A percentile compares a stretch with the other conserved stretches of the same genome.
Conservation (phyloP, 2,113 vertebrate species). For the Laterallus jamaicensis region DNA sequence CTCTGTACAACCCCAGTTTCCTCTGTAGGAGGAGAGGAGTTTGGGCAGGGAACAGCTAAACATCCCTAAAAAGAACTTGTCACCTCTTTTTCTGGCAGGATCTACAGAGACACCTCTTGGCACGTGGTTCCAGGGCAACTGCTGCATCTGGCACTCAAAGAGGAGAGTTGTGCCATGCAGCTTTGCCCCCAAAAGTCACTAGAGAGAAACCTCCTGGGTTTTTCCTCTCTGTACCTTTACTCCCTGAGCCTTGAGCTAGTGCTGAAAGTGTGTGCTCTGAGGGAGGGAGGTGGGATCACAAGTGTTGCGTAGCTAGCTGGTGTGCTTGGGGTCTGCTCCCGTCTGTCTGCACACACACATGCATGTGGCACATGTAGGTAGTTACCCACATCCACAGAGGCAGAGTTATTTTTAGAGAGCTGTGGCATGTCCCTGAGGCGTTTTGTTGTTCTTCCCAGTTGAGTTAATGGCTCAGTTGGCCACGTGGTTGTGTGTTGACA, state of each 20-base stretch:
- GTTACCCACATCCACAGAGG: background rate
- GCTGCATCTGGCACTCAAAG: background rate
- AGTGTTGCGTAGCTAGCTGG: background rate
- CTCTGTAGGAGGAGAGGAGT: background rate
- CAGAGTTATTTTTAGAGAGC: constrained; percentile 41
- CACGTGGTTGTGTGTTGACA: constrained; percentile 1
- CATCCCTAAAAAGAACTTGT: background rate
- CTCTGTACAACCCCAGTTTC: rapidly evolving
- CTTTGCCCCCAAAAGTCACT: background rate
- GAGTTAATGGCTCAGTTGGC: background rate
- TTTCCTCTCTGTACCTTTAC: background rate
- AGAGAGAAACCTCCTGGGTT: background rate
- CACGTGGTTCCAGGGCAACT: background rate
- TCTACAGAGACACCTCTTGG: background rate
- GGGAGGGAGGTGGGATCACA: background rate
- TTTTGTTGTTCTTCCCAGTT: constrained; percentile 24
- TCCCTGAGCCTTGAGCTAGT: background rate
- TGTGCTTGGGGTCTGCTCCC: background rate
- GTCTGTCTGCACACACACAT: background rate
- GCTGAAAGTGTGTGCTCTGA: background rate
- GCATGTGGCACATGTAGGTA: background rate
- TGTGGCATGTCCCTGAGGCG: constrained; percentile 2
- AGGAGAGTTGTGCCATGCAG: background rate
- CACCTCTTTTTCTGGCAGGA: background rate
- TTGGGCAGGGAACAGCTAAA: background rate